Percentiles rank a stretch among this genome's conserved stretches.
Evolutionary conservation across 2,888 invertebrate genomes (phyloP).

Genomic region (Lepidocyrtoides sp.): DNA sequence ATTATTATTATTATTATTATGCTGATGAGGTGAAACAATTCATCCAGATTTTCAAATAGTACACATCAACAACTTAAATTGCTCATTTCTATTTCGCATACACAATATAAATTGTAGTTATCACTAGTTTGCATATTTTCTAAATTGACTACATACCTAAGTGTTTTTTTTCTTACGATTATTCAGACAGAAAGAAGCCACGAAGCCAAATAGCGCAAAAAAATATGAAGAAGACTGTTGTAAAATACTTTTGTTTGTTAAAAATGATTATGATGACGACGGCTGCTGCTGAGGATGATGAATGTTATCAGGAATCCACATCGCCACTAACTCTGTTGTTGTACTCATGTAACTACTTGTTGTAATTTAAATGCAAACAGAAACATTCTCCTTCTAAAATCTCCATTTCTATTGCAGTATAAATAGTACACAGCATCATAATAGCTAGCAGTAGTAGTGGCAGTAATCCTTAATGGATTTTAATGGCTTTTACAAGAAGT

Average conservation of each 20-base stretch:
- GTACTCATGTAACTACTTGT: conserved; percentile 46
- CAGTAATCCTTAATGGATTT: conserved; percentile 27
- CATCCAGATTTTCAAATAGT: not conserved
- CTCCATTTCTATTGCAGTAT: not conserved
- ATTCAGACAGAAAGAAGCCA: not conserved
- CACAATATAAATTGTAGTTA: not conserved
- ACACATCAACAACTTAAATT: conserved; percentile 1
- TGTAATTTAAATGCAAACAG: conserved; percentile 69
- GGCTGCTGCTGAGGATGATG: conserved; percentile 36
- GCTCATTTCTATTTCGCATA: not conserved
- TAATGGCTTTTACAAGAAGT: conserved; percentile 32
- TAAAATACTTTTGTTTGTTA: conserved; percentile 23
- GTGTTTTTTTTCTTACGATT: not conserved
- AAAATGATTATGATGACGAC: conserved; percentile 4
- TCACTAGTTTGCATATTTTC: conserved; percentile 9
- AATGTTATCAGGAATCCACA: conserved; percentile 43
- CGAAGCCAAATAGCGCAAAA: too few relatives aligned
- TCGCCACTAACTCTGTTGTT: conserved; percentile 20
- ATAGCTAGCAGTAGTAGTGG: not conserved
- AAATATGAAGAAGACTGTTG: not conserved
- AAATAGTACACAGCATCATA: not conserved
- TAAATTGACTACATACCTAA: not conserved
- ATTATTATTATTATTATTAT: too few relatives aligned
- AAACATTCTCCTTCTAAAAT: conserved; percentile 41
- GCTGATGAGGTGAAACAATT: not conserved